Percentiles rank a stretch among this genome's conserved stretches.
Conservation (phyloP, 2,797 vertebrate genomes). For the Hoplostethus mediterraneus region DNA sequence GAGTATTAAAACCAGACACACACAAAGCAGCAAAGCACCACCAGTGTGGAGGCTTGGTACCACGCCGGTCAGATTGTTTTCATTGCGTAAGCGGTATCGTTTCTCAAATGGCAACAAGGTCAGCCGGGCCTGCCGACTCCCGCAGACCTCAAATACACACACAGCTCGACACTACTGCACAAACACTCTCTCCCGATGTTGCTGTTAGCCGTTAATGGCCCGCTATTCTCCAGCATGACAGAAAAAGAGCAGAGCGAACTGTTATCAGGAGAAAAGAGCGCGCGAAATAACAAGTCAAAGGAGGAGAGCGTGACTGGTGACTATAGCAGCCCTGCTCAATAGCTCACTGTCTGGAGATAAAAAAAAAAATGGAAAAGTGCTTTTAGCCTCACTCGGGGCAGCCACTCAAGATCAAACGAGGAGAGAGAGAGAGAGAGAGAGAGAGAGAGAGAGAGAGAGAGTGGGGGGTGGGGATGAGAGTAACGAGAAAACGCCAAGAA, state of each 20-base stretch:
- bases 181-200: conserved; percentile 23
- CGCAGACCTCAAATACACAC: conserved; percentile 10
- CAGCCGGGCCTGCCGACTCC: conserved; percentile 16
- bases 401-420: conserved; percentile 56
- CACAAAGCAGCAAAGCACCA: neutral
- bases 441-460: conserved; percentile 32
- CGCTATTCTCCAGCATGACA: conserved; percentile 32
- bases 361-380: conserved; percentile 29
- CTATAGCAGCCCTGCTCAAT: conserved; percentile 39
- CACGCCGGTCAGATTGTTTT: conserved; percentile 2
- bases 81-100: conserved; percentile 18
- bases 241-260: conserved; percentile 35
- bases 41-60: neutral
- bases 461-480: conserved; percentile 13
- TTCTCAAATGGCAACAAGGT: conserved; percentile 26
- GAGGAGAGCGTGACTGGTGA: conserved; percentile 36
- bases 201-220: conserved; percentile 32
- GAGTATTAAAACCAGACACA: conserved; percentile 13
- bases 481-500: neutral
- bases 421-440: conserved; percentile 35
- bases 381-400: conserved; percentile 29
- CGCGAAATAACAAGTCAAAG: conserved; percentile 40
- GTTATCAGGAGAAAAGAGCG: conserved; percentile 55
- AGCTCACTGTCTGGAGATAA: conserved; percentile 47
- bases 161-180: conserved; percentile 33